Percentiles rank a stretch among this genome's conserved stretches.
Conservation (phyloP, 2,797 vertebrate species). For the Jordanella pulchra region DNA sequence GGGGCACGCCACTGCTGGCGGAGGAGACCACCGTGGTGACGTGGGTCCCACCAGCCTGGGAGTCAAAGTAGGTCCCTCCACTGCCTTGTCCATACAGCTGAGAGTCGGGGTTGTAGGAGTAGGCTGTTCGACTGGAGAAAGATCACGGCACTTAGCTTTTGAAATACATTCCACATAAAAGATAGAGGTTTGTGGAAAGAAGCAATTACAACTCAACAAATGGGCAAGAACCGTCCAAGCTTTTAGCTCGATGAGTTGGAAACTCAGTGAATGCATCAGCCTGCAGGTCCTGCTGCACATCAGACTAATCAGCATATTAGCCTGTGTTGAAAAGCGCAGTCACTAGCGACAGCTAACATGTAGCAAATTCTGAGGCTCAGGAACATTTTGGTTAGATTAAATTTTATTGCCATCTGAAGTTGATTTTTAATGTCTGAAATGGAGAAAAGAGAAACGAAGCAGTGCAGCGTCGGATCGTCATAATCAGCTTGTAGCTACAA, state of each 20-base stretch:
- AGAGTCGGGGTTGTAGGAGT: conserved; percentile 91
- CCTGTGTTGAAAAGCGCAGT: neutral
- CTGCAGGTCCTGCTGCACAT: neutral
- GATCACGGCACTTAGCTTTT: conserved; percentile 25
- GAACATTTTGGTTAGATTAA: no score
- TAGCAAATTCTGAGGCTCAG: no score
- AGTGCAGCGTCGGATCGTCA: no score
- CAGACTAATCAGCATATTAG: neutral
- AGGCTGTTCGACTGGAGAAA: conserved; percentile 84
- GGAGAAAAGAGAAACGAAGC: no score
- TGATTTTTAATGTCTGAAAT: no score
- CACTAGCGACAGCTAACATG: neutral
- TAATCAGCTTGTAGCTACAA: no score
- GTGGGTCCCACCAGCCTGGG: conserved; percentile 86
- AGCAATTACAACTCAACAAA: neutral
- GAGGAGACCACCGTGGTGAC: conserved; percentile 94
- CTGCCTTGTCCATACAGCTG: conserved; percentile 91
- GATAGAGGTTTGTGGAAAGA: neutral
- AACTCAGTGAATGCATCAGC: neutral
- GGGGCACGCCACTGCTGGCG: conserved; percentile 83
- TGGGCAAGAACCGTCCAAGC: no score
- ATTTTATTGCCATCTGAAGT: no score
- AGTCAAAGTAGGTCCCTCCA: conserved; percentile 90
- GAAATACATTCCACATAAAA: neutral
- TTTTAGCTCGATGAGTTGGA: neutral